Evolutionary conservation across 2,888 invertebrate genomes (phyloP), one percentile per base, ranked within the genome.

Genomic region (Linyphia triangularis): DNA sequence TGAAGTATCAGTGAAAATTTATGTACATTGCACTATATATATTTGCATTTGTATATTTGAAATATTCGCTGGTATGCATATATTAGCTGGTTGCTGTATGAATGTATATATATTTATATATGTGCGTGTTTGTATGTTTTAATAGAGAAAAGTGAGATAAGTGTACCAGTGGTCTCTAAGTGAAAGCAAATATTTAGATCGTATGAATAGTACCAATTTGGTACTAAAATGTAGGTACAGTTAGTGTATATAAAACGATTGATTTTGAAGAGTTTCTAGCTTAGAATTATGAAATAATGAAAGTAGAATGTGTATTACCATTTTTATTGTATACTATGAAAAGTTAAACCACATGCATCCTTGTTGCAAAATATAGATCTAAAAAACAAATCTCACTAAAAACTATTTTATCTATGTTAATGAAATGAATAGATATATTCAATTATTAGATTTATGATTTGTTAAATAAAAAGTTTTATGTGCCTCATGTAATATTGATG

Each of bases 51-150:
- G 40, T 77, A 59, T 61, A 61, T 77, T 63, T 33, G 16, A 43
- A 70, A 61, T 40, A 63, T 40, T 24, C 63, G 24, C 63, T 77
- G 59, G 63, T 61, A 61, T 77, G 51, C 51, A 40, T 33, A 37
- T 63, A 61, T 63, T 77, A 33, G 77, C 24, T 63, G 61, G 63
- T 26, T 37, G 37, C 24, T 37, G 77, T 61, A 22, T 63, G 77
- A 77, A 61, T 61, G 77, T 77, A 77, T 77, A 77, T 77, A 77
- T 77, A 77, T 77, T 77, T 77, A 77, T 77, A 77, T 77, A 61
- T 77, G 61, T 37, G 57, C 28, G 59, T 63, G 75, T 37, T 30
- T 19, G 57, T 30, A 10, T 59, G 61, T 61, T 16, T 77, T 61
- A 19, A n/a, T 73, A 30, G 26, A 10, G 33, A 30, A 24, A 22